Conservation (phyloP, 2,888 invertebrate genomes). For the Gymnocheta viridis region DNA sequence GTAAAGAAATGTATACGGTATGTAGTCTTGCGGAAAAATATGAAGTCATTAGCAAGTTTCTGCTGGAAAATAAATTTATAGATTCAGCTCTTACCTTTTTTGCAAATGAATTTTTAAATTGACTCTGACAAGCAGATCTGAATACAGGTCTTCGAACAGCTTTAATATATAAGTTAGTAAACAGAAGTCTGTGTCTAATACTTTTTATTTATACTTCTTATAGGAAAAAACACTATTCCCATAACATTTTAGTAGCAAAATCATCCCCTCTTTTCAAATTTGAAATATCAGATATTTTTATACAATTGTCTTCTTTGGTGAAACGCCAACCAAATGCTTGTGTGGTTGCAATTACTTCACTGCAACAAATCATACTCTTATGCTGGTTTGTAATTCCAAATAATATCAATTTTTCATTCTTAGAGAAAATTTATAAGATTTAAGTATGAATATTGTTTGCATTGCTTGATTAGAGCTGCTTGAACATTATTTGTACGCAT, state of each 20-base stretch:
- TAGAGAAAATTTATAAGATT: slow-evolving; percentile 56
- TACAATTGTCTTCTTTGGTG: background rate
- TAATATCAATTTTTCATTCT: slow-evolving; percentile 35
- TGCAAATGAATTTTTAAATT: too few species aligned
- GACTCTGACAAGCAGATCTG: too few species aligned
- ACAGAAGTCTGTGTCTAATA: too few species aligned
- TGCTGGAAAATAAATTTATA: too few species aligned
- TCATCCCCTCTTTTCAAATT: background rate
- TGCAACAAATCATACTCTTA: slow-evolving; percentile 24
- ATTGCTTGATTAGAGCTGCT: slow-evolving; percentile 55
- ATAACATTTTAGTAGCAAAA: background rate
- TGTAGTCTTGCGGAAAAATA: too few species aligned
- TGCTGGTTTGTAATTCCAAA: slow-evolving; percentile 40
- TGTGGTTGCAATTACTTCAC: slow-evolving; percentile 54
- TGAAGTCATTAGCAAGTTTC: too few species aligned
- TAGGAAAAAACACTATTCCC: too few species aligned
- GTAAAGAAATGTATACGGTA: too few species aligned
- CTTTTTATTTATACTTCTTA: too few species aligned
- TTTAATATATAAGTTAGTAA: too few species aligned
- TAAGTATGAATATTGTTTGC: slow-evolving; percentile 38
- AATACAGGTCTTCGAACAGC: too few species aligned
- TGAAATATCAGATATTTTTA: background rate
- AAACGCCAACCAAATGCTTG: background rate
- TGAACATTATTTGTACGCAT: slow-evolving; percentile 44
- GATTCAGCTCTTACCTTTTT: too few species aligned